A percentile compares a stretch with the other conserved stretches of the same genome.
These are phyloP conservation scores for Drosophila suzukii DNA, from an alignment of 1,140 invertebrate genomes.

Conservation along the genomic window DNA sequence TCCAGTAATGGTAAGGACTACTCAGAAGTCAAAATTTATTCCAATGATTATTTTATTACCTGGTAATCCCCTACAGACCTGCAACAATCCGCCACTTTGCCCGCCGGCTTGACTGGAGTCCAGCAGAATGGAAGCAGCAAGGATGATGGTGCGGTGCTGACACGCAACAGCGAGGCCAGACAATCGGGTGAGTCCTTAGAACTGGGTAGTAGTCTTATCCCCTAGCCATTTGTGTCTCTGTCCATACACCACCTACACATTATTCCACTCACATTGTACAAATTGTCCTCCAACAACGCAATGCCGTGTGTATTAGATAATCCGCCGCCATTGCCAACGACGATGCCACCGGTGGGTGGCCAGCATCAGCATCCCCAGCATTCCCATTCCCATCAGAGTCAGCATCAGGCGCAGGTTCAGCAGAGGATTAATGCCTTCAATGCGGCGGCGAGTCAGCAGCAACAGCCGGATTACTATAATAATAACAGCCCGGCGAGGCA, in stretches of 20 bases:
- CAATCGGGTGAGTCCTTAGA: slow-evolving; percentile 72
- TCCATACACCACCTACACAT: slow-evolving; percentile 30
- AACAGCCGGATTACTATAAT: neutral
- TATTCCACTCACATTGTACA: slow-evolving; percentile 40
- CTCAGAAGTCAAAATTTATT: neutral
- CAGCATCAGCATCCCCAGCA: slow-evolving; percentile 60
- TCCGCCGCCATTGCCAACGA: slow-evolving; percentile 84
- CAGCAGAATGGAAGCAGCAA: slow-evolving; percentile 72
- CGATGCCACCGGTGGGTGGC: slow-evolving; percentile 80
- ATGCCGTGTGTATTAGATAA: slow-evolving; percentile 70
- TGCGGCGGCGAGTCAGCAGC: slow-evolving; percentile 63
- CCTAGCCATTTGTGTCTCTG: slow-evolving; percentile 29
- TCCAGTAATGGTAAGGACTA: slow-evolving; percentile 58
- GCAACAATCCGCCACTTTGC: slow-evolving; percentile 67
- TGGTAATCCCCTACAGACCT: slow-evolving; percentile 54
- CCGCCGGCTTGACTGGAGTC: slow-evolving; percentile 60
- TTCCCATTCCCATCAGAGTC: slow-evolving; percentile 54
- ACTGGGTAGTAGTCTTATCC: neutral
- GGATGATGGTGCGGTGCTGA: slow-evolving; percentile 66
- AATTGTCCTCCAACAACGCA: slow-evolving; percentile 47
- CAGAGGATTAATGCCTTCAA: slow-evolving; percentile 82
- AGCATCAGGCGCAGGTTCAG: slow-evolving; percentile 75
- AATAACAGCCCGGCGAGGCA: neutral
- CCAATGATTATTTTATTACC: too few relatives aligned
- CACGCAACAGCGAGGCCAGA: slow-evolving; percentile 76